Base-by-base conservation (phyloP, 2,113 vertebrate species). In the Muntiacus muntjak region DNA sequence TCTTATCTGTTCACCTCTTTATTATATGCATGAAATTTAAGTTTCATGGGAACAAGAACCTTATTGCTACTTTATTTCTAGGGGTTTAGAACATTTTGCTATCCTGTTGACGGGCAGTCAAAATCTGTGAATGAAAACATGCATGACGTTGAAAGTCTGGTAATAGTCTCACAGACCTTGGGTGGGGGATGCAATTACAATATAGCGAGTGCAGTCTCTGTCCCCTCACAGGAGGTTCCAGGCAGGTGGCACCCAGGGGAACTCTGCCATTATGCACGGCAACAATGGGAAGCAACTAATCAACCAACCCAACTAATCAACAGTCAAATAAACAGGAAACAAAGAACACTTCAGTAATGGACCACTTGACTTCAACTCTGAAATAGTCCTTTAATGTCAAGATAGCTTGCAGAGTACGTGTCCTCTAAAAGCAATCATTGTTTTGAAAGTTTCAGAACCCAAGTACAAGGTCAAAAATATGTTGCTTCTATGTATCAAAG, bases 251-350 rank as follows among this genome's bases (percentile, higher is more conserved):
- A 10, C 86, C 74, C 5, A 25, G 58, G 6, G 25, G 94, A 76
- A 90, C 4, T 13, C 21, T 2, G 3, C 10, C 50, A 64, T 28
- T 4, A 62, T 4, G 52, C 4, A 17, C 30, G 47, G 25, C 0
- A 2, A 71, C 36, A 54, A 7, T 16, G 19, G 36, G 91, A 79
- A 83, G 25, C 50, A 74, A 43, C 4, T 45, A 57, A 54, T 50
- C 50, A 58, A n/a, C 14, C 52, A 62, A 33, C 0, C 23, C 40
- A 58, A 21, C 9, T 33, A 57, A 50, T 83, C 19, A 15, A 43
- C 26, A 62, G 43, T 54, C 76, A 36, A 15, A 23, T 33, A n/a
- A 92, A 74, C 19, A 33, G 15, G 47, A 96, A 87, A 89, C 33
- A 64, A 40, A 30, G 33, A 83, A 82, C 4, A 28, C 40, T 64